phyloP scores from a whole-genome alignment of 2,888 invertebrate species.

The Aleiodes testaceus region DNA sequence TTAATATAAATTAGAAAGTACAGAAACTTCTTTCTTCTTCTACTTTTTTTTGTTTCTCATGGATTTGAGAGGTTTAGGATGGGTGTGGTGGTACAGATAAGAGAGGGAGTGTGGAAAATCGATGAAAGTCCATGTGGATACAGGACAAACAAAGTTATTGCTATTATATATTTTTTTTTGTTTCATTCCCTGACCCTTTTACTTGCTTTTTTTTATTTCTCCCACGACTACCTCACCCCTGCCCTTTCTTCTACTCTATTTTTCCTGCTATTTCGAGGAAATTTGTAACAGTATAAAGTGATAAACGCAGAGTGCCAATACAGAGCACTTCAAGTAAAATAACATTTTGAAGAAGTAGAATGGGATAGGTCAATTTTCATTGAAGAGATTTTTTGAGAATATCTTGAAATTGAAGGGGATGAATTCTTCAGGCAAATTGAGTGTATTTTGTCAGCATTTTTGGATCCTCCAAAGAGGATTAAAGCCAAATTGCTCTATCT shows the following conservation, averaged over 20 bases:
- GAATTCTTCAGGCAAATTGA: no score
- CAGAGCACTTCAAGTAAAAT: no score
- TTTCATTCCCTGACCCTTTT: not conserved
- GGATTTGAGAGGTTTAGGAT: not conserved
- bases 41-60: no score
- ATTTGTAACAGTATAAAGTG: no score
- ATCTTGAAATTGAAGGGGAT: no score
- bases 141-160: constrained; percentile 15
- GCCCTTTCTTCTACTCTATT: not conserved
- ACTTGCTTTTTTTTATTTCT: not conserved
- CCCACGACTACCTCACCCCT: no score
- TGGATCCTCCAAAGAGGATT: not conserved
- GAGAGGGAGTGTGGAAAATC: constrained; percentile 28
- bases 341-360: no score
- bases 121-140: constrained; percentile 12
- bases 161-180: not conserved
- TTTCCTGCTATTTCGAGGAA: not conserved
- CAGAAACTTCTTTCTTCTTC: not conserved
- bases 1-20: constrained; percentile 8
- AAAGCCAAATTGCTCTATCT: not conserved
- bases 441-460: no score
- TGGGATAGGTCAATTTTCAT: no score
- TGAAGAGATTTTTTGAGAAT: no score
- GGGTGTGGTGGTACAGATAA: constrained; percentile 29
- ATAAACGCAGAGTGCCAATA: no score